Percentiles rank a stretch among this genome's conserved stretches.
phyloP scores from a whole-genome alignment of 2,113 vertebrate species.

The Dicaeum eximium region DNA sequence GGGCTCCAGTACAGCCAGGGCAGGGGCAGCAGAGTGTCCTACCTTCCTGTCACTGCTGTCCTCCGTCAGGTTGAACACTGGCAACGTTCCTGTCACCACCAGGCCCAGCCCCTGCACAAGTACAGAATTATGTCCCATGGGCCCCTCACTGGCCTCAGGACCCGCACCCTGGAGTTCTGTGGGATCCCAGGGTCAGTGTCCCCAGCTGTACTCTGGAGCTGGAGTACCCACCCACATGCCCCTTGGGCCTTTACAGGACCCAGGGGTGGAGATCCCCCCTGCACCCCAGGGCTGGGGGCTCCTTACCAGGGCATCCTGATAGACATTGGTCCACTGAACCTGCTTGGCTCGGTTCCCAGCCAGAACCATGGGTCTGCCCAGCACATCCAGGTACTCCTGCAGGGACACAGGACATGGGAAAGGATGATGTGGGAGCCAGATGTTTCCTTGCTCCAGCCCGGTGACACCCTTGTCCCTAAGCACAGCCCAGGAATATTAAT shows the following conservation, averaged over 20 bases:
- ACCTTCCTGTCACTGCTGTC: conserved; percentile 84
- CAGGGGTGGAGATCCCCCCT: neutral
- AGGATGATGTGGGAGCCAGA: neutral
- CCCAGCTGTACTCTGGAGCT: neutral
- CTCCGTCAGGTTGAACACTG: conserved; percentile 93
- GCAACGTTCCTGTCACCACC: conserved; percentile 94
- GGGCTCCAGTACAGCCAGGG: neutral
- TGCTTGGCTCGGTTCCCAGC: conserved; percentile 91
- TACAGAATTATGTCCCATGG: neutral
- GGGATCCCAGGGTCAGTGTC: neutral
- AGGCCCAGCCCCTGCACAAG: conserved; percentile 87
- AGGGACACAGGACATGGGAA: neutral
- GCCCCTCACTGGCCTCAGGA: neutral
- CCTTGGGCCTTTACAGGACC: rapidly evolving
- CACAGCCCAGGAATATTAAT: neutral
- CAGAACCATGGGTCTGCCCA: conserved; percentile 96
- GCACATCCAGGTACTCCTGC: conserved; percentile 96
- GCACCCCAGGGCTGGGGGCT: neutral
- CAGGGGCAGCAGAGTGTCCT: neutral
- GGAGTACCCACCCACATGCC: neutral
- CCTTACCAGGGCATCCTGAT: conserved; percentile 94
- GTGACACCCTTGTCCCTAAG: neutral
- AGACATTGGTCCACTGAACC: conserved; percentile 98
- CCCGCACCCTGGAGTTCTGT: neutral
- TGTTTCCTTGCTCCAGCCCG: rapidly evolving